Percentiles rank a stretch among this genome's conserved stretches.
These are phyloP conservation scores for Eucidaris tribuloides DNA, from an alignment of 35 echinoderm and acorn worm genomes.

Conservation along the genomic window DNA sequence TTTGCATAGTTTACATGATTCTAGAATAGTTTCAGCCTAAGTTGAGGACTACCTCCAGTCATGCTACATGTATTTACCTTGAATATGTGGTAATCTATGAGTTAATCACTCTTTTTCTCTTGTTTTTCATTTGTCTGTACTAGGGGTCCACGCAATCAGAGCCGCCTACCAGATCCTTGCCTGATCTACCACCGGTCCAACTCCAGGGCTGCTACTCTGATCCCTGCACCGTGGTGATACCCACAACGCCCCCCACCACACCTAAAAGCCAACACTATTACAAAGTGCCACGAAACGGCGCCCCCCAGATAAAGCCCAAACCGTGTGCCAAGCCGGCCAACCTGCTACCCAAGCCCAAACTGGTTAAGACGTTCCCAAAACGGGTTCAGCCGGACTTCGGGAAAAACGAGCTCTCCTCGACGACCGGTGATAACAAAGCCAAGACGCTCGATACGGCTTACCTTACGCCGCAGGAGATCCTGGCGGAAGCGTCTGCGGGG, in stretches of 20 bases:
- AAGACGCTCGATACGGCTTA: slow-evolving; percentile 7
- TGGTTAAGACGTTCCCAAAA: neutral
- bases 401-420: neutral
- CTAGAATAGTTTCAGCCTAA: too few relatives aligned
- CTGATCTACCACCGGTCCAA: neutral
- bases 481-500: neutral
- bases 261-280: slow-evolving; percentile 6
- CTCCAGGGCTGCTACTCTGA: slow-evolving; percentile 26
- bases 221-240: neutral
- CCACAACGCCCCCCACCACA: neutral
- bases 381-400: neutral
- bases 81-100: too few relatives aligned
- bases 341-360: neutral
- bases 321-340: neutral
- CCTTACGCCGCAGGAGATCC: neutral
- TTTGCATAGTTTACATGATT: too few relatives aligned
- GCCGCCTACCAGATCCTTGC: slow-evolving; percentile 19
- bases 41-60: too few relatives aligned
- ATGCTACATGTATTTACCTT: too few relatives aligned
- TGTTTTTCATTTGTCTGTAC: neutral
- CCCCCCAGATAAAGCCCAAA: neutral
- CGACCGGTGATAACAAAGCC: neutral
- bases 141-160: slow-evolving; percentile 12
- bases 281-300: slow-evolving; percentile 12
- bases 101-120: neutral